Base-by-base conservation (phyloP, 2,113 vertebrate species). In the Lampris incognitus region DNA sequence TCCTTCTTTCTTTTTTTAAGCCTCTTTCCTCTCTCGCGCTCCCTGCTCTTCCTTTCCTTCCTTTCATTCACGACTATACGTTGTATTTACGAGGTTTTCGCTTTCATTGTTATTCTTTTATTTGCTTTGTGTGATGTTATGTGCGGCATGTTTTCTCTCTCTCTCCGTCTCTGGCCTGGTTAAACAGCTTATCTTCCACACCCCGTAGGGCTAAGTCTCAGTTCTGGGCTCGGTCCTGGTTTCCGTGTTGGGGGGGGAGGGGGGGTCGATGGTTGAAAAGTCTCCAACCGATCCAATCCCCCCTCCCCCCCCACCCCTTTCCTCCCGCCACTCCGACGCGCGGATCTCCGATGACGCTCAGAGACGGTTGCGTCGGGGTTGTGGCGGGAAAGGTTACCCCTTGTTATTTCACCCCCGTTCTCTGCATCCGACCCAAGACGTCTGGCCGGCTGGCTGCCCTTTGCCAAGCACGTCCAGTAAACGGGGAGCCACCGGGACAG, bases 381-480 rank as follows among this genome's bases (percentile, higher is more conserved):
- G 24, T 24, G 24, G 24, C 24, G 24, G 24, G 24, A 24, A 41
- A 63, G 48, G 66, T 69, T 55, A 72, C 64, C 49, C 48, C 69
- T 24, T 69, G 55, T 78, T 72, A 77, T 79, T 68, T 72, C 52
- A 46, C 58, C 9, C 66, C 74, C 68, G 39, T 62, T 74, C 69
- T 66, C 49, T 76, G 66, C 66, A 51, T 77, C 75, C 69, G 81
- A 72, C 87, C 78, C 84, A 70, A 54, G 81, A 24, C 49, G 52
- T 49, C 58, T 69, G 78, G 69, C 76, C 84, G 90, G 79, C 83
- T 65, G 72, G 59, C 71, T 65, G 52, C 76, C 78, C 73, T 81
- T 68, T 72, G 79, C 72, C 79, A 75, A 79, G 78, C 76, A 76
- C 85, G 82, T 77, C 62, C 81, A 82, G 72, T 73, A 86, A 78